Percentiles rank a stretch among this genome's conserved stretches.
Evolutionary conservation across 2,797 vertebrate species (phyloP).

Genomic region (Echiichthys vipera): DNA sequence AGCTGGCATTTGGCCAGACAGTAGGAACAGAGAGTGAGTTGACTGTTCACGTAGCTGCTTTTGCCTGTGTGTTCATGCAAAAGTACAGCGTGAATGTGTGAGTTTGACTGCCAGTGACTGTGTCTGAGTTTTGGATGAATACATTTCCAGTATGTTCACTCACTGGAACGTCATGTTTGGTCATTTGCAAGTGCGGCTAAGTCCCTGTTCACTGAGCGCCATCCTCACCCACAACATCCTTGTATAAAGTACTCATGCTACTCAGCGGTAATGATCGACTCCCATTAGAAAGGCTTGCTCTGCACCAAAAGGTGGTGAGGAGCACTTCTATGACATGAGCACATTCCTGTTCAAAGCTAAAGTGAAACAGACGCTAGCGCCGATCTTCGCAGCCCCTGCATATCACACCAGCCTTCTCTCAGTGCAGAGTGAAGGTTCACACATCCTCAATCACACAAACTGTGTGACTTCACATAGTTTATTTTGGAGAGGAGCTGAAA

Average conservation of each 20-base stretch:
- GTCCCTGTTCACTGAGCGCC: constrained; percentile 15
- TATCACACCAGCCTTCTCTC: constrained; percentile 32
- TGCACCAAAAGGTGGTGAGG: constrained; percentile 5
- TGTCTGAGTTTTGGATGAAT: constrained; percentile 26
- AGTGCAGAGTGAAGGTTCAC: constrained; percentile 40
- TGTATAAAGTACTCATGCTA: not conserved
- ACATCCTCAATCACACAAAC: constrained; percentile 54
- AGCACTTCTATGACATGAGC: constrained; percentile 9
- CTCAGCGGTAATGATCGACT: constrained; percentile 5
- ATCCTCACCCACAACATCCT: not conserved
- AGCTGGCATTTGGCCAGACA: not conserved
- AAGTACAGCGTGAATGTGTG: constrained; percentile 27
- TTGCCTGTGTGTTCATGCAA: constrained; percentile 20
- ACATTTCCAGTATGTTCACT: constrained; percentile 10
- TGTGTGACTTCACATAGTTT: constrained; percentile 64
- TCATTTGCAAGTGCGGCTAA: constrained; percentile 28
- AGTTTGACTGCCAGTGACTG: constrained; percentile 19
- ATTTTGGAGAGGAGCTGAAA: constrained; percentile 58
- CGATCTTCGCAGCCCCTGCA: constrained; percentile 40
- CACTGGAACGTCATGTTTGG: constrained; percentile 5
- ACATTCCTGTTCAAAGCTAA: constrained; percentile 42
- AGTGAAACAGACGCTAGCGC: constrained; percentile 10
- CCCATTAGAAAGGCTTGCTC: constrained; percentile 1
- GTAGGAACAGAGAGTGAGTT: constrained; percentile 22
- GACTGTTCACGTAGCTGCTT: constrained; percentile 33